Evolutionary conservation across 2,797 vertebrate species (phyloP).

Genomic region (Sphenodon punctatus): DNA sequence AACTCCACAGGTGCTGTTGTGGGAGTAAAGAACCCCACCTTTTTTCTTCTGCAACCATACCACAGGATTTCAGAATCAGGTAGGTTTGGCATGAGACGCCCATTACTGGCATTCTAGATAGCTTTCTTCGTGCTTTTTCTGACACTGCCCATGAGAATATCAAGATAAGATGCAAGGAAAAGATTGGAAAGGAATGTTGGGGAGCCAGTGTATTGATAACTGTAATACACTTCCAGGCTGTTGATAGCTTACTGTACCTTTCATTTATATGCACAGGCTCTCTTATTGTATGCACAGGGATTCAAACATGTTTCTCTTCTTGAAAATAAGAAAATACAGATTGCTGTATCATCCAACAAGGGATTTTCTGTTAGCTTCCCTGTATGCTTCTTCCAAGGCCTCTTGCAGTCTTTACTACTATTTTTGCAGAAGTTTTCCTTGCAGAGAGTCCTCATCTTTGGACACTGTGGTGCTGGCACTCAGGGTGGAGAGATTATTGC

Average conservation of each 20-base stretch:
- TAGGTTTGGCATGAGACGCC: conserved; percentile 1
- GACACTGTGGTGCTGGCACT: conserved; percentile 19
- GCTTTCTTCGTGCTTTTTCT: too few relatives aligned
- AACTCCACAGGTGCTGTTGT: neutral
- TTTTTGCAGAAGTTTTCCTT: neutral
- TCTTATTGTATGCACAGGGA: neutral
- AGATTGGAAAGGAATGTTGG: neutral
- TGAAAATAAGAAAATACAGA: neutral
- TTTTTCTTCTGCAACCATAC: conserved; percentile 15
- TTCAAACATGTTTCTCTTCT: neutral
- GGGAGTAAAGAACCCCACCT: neutral
- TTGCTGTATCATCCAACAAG: too few relatives aligned
- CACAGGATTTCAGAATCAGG: conserved; percentile 32
- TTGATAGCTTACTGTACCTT: too few relatives aligned
- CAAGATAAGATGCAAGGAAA: conserved; percentile 1
- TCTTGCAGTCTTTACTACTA: too few relatives aligned
- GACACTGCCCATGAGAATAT: neutral
- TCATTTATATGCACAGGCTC: too few relatives aligned
- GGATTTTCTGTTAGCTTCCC: neutral
- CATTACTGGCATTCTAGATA: neutral
- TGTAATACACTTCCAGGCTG: too few relatives aligned
- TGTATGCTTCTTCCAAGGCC: neutral
- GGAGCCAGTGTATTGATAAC: conserved; percentile 14
- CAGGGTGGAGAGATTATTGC: neutral
- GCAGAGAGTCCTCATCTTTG: conserved; percentile 22